A percentile compares a stretch with the other conserved stretches of the same genome.
These are phyloP conservation scores for Zaprionus ornatus DNA, from an alignment of 1,140 invertebrate genomes.

Conservation along the genomic window DNA sequence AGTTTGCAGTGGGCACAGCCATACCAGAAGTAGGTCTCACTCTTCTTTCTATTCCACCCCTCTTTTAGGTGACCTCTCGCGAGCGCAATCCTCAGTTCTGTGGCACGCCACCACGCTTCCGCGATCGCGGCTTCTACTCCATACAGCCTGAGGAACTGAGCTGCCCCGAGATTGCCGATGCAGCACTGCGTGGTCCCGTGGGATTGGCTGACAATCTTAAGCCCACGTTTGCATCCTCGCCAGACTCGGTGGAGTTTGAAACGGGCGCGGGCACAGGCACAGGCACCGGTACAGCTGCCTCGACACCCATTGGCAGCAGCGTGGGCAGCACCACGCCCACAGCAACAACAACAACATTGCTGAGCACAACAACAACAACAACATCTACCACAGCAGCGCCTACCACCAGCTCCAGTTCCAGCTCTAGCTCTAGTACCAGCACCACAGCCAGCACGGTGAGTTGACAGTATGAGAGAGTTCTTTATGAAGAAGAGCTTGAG, in stretches of 20 bases:
- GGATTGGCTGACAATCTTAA: conserved; percentile 84
- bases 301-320: conserved; percentile 56
- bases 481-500: neutral
- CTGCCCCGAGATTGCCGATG: conserved; percentile 83
- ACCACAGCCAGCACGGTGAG: conserved; percentile 64
- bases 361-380: conserved; percentile 54
- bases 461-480: neutral
- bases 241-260: conserved; percentile 73
- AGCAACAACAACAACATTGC: conserved; percentile 50
- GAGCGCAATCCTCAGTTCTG: conserved; percentile 97
- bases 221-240: conserved; percentile 70
- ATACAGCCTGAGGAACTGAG: conserved; percentile 90
- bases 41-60: neutral
- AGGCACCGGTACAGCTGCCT: conserved; percentile 40
- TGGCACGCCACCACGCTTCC: conserved; percentile 90
- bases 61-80: conserved; percentile 87
- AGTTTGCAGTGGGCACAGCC: neutral
- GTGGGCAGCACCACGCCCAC: conserved; percentile 73
- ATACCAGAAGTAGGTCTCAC: conserved; percentile 11
- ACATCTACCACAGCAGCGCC: conserved; percentile 58
- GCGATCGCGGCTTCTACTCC: conserved; percentile 93
- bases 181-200: conserved; percentile 83
- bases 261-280: conserved; percentile 46
- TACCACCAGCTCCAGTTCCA: conserved; percentile 53
- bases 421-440: conserved; percentile 37